Evolutionary conservation across 2,888 invertebrate species (phyloP).

Genomic region (Malthinus seriepunctatus): DNA sequence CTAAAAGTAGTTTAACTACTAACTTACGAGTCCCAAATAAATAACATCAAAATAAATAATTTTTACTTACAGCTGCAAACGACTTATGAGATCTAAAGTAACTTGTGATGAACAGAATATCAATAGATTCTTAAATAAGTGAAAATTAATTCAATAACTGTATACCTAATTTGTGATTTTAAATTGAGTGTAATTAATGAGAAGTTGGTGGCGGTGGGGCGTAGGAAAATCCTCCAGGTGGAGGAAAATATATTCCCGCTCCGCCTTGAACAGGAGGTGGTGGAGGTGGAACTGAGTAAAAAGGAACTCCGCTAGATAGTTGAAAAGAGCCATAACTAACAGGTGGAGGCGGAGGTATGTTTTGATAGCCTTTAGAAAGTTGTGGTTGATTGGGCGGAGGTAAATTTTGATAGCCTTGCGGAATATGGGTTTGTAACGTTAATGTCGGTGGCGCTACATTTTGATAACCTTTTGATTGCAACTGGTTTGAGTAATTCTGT

Average conservation of each 20-base stretch:
- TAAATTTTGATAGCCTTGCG: constrained; percentile 43
- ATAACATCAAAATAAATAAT: too few species aligned
- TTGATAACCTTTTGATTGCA: constrained; percentile 34
- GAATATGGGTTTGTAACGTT: constrained; percentile 48
- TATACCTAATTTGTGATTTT: not conserved
- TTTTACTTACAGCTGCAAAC: too few species aligned
- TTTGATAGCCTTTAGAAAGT: constrained; percentile 41
- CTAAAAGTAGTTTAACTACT: too few species aligned
- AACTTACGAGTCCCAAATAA: too few species aligned
- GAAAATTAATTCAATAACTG: too few species aligned
- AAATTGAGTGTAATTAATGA: constrained; percentile 35
- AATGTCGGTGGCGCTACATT: constrained; percentile 44
- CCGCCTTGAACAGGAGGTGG: constrained; percentile 44
- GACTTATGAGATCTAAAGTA: too few species aligned
- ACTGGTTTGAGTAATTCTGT: constrained; percentile 27
- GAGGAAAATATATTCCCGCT: constrained; percentile 37
- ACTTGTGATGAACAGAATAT: too few species aligned
- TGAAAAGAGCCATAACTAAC: constrained; percentile 42
- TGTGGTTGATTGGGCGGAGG: constrained; percentile 36
- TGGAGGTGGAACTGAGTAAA: constrained; percentile 50
- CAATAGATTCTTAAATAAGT: too few species aligned
- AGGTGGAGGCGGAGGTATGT: constrained; percentile 35
- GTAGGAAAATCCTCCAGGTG: constrained; percentile 43
- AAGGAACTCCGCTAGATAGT: constrained; percentile 47
- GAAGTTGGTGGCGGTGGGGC: constrained; percentile 49